Percentiles rank a stretch among this genome's conserved stretches.
Conservation (phyloP, 2,888 invertebrate genomes). For the Prosapia bicincta region DNA sequence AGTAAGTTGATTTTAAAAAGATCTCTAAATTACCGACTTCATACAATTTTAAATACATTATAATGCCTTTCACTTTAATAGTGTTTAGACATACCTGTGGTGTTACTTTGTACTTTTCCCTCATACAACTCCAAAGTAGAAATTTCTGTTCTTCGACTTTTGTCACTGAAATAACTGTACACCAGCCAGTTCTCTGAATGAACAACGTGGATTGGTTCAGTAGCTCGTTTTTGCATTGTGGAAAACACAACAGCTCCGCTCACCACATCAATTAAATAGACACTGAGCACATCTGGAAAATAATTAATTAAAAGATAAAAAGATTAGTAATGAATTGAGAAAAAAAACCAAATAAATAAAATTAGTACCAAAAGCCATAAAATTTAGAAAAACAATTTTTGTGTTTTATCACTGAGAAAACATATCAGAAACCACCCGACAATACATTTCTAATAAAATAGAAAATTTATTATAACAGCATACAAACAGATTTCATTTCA, state of each 20-base stretch:
- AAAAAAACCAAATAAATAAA: background rate
- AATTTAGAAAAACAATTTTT: too few species aligned
- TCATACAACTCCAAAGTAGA: constrained; percentile 94
- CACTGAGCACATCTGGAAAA: constrained; percentile 67
- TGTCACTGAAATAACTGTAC: constrained; percentile 91
- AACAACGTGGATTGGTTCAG: constrained; percentile 80
- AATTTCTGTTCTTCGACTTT: constrained; percentile 87
- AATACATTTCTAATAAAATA: too few species aligned
- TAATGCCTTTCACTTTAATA: too few species aligned
- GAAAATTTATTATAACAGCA: too few species aligned
- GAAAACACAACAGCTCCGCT: constrained; percentile 85
- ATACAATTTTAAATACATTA: too few species aligned
- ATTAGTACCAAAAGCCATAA: background rate
- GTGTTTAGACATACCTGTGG: too few species aligned
- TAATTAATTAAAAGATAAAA: constrained; percentile 12
- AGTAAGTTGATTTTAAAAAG: too few species aligned
- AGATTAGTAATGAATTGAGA: background rate
- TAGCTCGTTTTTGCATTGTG: constrained; percentile 78
- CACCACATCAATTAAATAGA: constrained; percentile 87
- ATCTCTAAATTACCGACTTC: too few species aligned
- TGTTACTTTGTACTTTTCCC: constrained; percentile 80
- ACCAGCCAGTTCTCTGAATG: constrained; percentile 98
- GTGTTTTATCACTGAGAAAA: too few species aligned
- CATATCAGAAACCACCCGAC: too few species aligned
- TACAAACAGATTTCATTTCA: too few species aligned